These are phyloP conservation scores for Verasper variegatus DNA, from an alignment of 2,113 vertebrate genomes.

Conservation along the genomic window DNA sequence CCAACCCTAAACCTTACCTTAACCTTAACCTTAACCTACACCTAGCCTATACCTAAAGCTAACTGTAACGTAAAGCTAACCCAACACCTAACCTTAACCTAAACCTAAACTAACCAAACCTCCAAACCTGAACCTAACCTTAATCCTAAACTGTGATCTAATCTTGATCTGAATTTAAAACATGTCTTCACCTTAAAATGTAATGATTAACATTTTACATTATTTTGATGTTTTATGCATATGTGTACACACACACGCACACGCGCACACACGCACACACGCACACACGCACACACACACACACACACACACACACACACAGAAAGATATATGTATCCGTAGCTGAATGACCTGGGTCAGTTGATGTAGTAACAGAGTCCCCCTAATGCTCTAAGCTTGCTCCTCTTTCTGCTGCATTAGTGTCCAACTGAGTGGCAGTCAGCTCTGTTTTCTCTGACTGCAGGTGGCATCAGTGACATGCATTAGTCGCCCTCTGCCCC, in stretches of 20 bases:
- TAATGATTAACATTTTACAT: neutral
- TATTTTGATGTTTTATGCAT: too few relatives aligned
- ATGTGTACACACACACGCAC: neutral
- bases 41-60: neutral
- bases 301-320: neutral
- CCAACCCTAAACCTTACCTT: too few relatives aligned
- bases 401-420: constrained; percentile 34
- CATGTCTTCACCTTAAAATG: neutral
- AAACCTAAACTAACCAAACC: neutral
- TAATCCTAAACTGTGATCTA: neutral
- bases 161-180: too few relatives aligned
- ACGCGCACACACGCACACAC: neutral
- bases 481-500: constrained; percentile 45
- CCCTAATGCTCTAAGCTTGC: constrained; percentile 7
- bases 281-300: neutral
- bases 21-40: too few relatives aligned
- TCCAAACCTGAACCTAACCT: neutral
- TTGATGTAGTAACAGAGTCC: constrained; percentile 9
- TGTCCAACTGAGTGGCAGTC: constrained; percentile 56
- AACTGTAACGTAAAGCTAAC: too few relatives aligned
- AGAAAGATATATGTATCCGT: neutral
- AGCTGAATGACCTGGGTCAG: constrained; percentile 18
- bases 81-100: too few relatives aligned
- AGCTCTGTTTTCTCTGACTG: constrained; percentile 60
- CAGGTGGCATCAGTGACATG: constrained; percentile 69